A percentile compares a stretch with the other conserved stretches of the same genome.
Evolutionary conservation across 2,888 invertebrate species (phyloP).

Genomic region (Callosobruchus maculatus): DNA sequence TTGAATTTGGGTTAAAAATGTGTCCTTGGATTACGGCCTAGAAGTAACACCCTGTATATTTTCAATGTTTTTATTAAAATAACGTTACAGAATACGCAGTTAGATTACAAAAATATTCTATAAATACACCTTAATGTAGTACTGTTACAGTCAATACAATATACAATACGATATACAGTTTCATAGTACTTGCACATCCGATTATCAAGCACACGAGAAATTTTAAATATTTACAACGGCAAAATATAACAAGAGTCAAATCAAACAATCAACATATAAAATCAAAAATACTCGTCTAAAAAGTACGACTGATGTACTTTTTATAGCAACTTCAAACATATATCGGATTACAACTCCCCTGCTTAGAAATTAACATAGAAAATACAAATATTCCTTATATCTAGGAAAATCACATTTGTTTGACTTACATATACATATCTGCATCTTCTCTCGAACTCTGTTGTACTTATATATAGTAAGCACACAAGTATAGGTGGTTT

Average conservation of each 20-base stretch:
- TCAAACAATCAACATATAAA: neutral
- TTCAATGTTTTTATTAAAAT: too few species aligned
- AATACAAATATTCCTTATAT: neutral
- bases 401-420: neutral
- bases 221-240: neutral
- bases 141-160: neutral
- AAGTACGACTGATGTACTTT: neutral
- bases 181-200: neutral
- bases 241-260: neutral
- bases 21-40: too few species aligned
- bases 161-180: conserved; percentile 1
- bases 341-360: neutral
- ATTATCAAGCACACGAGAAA: neutral
- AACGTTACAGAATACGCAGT: too few species aligned
- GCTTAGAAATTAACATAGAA: too few species aligned
- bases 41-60: too few species aligned
- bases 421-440: neutral
- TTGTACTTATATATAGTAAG: too few species aligned
- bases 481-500: too few species aligned
- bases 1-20: too few species aligned
- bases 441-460: too few species aligned
- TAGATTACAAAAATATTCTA: too few species aligned
- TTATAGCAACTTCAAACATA: neutral
- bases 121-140: too few species aligned
- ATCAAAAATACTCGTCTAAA: neutral